These are phyloP conservation scores for Microhierax caerulescens DNA, from an alignment of 2,797 vertebrate species.

Conservation along the genomic window DNA sequence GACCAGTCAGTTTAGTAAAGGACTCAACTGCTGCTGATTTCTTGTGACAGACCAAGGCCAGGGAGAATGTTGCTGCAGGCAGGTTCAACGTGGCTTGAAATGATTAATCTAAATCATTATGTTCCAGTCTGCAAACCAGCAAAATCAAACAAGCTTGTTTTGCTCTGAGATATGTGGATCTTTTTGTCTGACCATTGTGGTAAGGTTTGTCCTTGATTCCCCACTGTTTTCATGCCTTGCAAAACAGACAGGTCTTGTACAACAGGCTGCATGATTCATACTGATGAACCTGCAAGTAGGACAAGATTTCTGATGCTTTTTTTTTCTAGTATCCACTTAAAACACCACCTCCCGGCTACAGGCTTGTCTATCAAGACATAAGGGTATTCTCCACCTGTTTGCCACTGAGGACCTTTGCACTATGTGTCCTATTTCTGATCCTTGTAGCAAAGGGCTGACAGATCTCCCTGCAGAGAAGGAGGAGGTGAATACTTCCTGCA, in stretches of 20 bases:
- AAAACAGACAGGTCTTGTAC: slow-evolving; percentile 17
- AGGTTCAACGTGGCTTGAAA: not conserved
- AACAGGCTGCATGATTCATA: slow-evolving; percentile 22
- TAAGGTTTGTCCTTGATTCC: not conserved
- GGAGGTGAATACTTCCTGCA: not conserved
- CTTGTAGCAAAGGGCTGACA: not conserved
- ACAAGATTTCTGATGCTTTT: not conserved
- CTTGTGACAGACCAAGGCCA: not conserved
- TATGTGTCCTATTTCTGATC: not conserved
- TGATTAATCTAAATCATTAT: not conserved
- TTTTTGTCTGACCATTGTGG: not conserved
- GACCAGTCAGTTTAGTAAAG: not conserved
- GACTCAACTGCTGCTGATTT: not conserved
- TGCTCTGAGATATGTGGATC: not conserved
- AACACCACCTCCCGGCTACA: not conserved
- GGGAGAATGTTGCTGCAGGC: not conserved
- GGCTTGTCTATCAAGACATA: not conserved
- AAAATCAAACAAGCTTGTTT: slow-evolving; percentile 7
- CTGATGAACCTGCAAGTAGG: not conserved
- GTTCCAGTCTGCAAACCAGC: not conserved
- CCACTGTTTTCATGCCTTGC: not conserved
- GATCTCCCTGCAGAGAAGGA: not conserved
- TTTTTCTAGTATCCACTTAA: not conserved
- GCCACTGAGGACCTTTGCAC: not conserved
- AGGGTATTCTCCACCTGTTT: not conserved